Percentiles rank a stretch among this genome's conserved stretches.
Evolutionary conservation across 2,888 invertebrate species (phyloP).

Genomic region (Agrotis ipsilon): DNA sequence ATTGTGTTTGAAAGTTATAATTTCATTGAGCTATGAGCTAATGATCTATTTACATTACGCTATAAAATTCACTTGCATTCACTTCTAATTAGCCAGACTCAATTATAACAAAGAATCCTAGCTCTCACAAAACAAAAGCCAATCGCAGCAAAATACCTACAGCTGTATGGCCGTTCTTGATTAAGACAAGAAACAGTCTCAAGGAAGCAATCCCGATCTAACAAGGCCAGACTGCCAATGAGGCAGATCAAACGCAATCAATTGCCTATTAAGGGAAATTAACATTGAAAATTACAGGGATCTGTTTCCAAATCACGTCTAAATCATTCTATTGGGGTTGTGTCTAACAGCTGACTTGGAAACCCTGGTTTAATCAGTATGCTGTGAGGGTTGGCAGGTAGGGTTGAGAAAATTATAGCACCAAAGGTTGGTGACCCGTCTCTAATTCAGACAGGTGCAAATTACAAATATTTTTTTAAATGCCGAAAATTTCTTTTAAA

Average conservation of each 20-base stretch:
- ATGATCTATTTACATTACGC: too few species aligned
- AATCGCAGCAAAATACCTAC: constrained; percentile 11
- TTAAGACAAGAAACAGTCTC: constrained; percentile 25
- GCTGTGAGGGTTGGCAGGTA: constrained; percentile 50
- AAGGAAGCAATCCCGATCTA: constrained; percentile 34
- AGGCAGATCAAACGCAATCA: constrained; percentile 56
- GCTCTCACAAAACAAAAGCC: not conserved
- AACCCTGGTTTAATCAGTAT: constrained; percentile 57
- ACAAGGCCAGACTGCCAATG: constrained; percentile 47
- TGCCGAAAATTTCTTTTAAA: too few species aligned
- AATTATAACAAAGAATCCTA: not conserved
- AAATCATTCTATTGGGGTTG: constrained; percentile 53
- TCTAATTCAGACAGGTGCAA: too few species aligned
- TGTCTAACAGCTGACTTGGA: constrained; percentile 55
- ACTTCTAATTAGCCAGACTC: not conserved
- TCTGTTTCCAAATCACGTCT: constrained; percentile 63
- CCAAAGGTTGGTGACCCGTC: not conserved
- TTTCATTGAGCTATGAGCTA: too few species aligned
- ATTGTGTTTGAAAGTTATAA: too few species aligned
- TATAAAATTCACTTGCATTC: too few species aligned
- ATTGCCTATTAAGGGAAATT: constrained; percentile 59
- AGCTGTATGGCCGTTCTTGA: not conserved
- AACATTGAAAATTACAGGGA: constrained; percentile 62
- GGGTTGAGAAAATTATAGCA: constrained; percentile 9
- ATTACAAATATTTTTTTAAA: too few species aligned